phyloP scores from a whole-genome alignment of 2,888 invertebrate genomes.

The Odontomyia ornata region DNA sequence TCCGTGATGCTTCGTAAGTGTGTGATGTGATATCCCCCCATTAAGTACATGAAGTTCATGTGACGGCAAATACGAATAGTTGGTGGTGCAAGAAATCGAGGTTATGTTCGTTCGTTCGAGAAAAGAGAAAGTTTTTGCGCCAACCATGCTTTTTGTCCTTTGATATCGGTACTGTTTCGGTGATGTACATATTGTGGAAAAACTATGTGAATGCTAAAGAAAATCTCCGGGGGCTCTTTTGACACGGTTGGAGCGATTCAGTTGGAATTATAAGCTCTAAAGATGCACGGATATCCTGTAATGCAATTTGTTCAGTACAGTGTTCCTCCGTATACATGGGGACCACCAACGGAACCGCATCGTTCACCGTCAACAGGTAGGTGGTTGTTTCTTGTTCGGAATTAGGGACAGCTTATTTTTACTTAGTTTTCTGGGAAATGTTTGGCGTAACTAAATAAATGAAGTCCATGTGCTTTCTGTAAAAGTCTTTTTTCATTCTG shows the following conservation, averaged over 20 bases:
- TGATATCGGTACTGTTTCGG: background rate
- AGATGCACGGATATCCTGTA: constrained; percentile 72
- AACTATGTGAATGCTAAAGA: background rate
- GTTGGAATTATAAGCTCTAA: constrained; percentile 9
- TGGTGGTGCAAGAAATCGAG: constrained; percentile 19
- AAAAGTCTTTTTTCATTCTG: too few species aligned
- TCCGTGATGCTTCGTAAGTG: background rate
- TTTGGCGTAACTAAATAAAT: too few species aligned
- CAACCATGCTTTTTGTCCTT: background rate
- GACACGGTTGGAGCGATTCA: background rate
- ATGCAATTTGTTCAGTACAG: constrained; percentile 74
- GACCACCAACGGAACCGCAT: constrained; percentile 59
- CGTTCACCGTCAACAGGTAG: constrained; percentile 56
- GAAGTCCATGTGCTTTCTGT: too few species aligned
- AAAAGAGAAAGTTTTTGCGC: constrained; percentile 12
- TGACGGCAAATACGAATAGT: constrained; percentile 6
- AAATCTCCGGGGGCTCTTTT: background rate
- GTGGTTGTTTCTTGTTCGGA: too few species aligned
- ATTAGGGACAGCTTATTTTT: too few species aligned
- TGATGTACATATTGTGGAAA: background rate
- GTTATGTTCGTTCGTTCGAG: constrained; percentile 14
- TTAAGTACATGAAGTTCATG: constrained; percentile 7
- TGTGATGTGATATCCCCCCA: background rate
- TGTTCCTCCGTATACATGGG: constrained; percentile 65
- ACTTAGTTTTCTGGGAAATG: too few species aligned